Percentiles rank a stretch among this genome's conserved stretches.
phyloP scores from a whole-genome alignment of 2,888 invertebrate genomes.

The Lepeophtheirus nordmannii region DNA sequence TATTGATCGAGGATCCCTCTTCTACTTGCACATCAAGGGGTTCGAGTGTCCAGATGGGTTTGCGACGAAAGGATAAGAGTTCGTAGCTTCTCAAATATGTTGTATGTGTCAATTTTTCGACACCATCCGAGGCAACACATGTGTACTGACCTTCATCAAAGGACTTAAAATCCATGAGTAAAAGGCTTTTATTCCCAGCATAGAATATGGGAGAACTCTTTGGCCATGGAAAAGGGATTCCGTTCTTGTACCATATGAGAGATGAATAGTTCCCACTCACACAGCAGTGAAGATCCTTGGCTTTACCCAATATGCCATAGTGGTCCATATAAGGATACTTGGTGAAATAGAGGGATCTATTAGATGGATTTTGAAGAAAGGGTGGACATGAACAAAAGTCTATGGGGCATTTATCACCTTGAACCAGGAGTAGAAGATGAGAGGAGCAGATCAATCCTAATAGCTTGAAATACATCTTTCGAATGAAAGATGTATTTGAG shows the following conservation, averaged over 20 bases:
- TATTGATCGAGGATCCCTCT: neutral
- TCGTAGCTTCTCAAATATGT: constrained; percentile 10
- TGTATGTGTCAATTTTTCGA: neutral
- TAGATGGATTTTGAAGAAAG: neutral
- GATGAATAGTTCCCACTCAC: constrained; percentile 1
- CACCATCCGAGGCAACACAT: constrained; percentile 9
- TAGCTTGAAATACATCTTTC: neutral
- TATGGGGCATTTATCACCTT: neutral
- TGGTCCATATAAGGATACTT: constrained; percentile 18
- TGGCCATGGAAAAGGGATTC: constrained; percentile 5
- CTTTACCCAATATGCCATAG: constrained; percentile 13
- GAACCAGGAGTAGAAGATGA: neutral
- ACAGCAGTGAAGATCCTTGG: constrained; percentile 15
- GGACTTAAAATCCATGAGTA: neutral
- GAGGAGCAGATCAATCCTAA: neutral
- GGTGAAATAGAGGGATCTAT: neutral
- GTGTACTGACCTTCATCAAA: constrained; percentile 18
- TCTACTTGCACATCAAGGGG: neutral
- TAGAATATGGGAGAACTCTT: constrained; percentile 6
- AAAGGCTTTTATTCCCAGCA: neutral
- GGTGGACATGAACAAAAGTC: constrained; percentile 14
- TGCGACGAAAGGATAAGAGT: neutral
- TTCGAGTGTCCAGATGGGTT: constrained; percentile 2
- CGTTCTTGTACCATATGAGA: constrained; percentile 11
- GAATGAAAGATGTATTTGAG: no score